Conservation (phyloP, 64 coral and sea anemone genomes). For the Porites australiensis region DNA sequence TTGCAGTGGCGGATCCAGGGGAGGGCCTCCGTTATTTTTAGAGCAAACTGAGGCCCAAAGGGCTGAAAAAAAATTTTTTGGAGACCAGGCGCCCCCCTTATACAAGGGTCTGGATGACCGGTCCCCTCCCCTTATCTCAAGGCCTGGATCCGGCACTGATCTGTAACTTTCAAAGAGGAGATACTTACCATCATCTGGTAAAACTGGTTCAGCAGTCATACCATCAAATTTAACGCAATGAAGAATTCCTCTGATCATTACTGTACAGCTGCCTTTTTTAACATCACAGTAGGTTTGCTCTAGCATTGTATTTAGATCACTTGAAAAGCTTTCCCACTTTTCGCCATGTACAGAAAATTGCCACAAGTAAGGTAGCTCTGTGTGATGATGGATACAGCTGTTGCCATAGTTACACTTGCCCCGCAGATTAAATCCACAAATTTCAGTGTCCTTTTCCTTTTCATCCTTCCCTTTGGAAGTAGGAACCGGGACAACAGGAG, state of each 20-base stretch:
- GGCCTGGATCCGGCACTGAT: too few relatives aligned
- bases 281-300: constrained; percentile 67
- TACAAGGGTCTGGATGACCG: too few relatives aligned
- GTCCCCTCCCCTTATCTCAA: too few relatives aligned
- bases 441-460: constrained; percentile 57
- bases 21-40: too few relatives aligned
- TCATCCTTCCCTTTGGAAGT: background rate
- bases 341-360: constrained; percentile 25
- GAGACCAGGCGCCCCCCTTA: too few relatives aligned
- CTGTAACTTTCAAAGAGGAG: too few relatives aligned
- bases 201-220: constrained; percentile 43
- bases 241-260: background rate
- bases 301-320: constrained; percentile 60
- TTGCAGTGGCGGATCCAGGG: too few relatives aligned
- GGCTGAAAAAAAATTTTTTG: too few relatives aligned
- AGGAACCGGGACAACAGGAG: too few relatives aligned
- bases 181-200: background rate
- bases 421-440: constrained; percentile 84
- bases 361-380: too few relatives aligned
- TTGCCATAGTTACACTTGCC: background rate
- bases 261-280: background rate
- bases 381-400: too few relatives aligned
- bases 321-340: constrained; percentile 60
- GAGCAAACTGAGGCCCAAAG: too few relatives aligned
- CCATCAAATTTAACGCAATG: constrained; percentile 33